Base-by-base conservation (phyloP, 1,140 invertebrate species). In the Zeugodacus cucurbitae region DNA sequence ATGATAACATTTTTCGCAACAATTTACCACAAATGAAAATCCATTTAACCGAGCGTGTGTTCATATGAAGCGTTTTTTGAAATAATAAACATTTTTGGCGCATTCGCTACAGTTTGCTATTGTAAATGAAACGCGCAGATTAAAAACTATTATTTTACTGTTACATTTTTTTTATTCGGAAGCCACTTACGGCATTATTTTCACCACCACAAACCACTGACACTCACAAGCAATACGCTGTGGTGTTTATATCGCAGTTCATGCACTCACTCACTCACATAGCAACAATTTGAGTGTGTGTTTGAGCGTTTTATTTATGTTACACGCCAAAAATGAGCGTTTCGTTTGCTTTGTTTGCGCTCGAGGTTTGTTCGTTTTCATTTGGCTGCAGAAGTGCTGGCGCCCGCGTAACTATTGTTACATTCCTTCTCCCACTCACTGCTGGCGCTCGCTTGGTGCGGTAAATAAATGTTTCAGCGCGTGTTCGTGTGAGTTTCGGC, bases 321-420 rank as follows among this genome's bases (percentile, higher is more conserved):
- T 54, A 54, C 48, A 54, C 44, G 74, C 74, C 41, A 78, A 78
- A 78, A 78, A 26, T 37, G 74, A 26, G 74, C 74, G 41, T 82
- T 48, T 8, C 41, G 26, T 20, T 29, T n/a, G 48, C 22, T 44
- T 48, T 82, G 37, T 29, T 48, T 82, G 74, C 41, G 26, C 70
- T 74, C 20, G 20, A n/a, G 20, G 70, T 48, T 82, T 22, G 41
- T 48, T 82, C 1, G 37, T 82, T 82, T 62, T 29, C 10, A 26
- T 48, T 48, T 44, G n/a, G 41, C 74, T 74, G 34, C 14, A 22
- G 34, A 74, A 22, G 67, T 41, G 34, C 74, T 54, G n/a, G 58
- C 64, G 26, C 26, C 41, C 22, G 11, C 41, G 22, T 10, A 26
- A 37, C 37, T 26, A 48, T 82, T 82, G 41, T 54, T 82, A 48